These are phyloP conservation scores for Calcarius lapponicus DNA, from an alignment of 2,797 vertebrate species.

Conservation along the genomic window DNA sequence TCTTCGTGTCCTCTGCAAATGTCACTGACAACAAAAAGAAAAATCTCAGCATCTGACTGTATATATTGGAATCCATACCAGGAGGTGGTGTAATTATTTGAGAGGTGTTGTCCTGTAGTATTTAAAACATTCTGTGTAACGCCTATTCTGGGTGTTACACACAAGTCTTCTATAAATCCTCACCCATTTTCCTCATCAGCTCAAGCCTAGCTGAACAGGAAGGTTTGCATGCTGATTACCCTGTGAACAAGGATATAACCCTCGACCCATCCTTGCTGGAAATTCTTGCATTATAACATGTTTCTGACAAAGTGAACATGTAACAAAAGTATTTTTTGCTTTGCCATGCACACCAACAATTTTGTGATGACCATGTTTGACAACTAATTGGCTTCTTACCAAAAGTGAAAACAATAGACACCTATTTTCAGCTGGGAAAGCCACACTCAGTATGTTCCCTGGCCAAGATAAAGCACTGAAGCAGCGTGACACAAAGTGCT, in stretches of 20 bases:
- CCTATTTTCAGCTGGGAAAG: conserved; percentile 56
- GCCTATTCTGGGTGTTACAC: background rate
- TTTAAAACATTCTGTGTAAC: background rate
- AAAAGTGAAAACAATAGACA: conserved; percentile 26
- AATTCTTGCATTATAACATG: background rate
- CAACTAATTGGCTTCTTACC: conserved; percentile 22
- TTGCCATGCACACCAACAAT: background rate
- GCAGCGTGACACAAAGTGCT: background rate
- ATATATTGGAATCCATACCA: background rate
- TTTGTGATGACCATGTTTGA: background rate
- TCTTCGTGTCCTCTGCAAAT: background rate
- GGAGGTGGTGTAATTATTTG: background rate
- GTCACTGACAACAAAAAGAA: background rate
- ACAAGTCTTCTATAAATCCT: background rate
- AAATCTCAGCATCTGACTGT: background rate
- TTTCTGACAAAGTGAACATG: background rate
- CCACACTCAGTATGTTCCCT: conserved; percentile 8
- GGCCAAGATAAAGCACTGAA: conserved; percentile 11
- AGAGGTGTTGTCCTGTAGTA: background rate
- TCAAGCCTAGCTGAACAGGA: background rate
- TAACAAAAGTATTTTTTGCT: background rate
- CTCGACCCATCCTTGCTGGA: background rate
- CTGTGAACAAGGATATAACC: background rate
- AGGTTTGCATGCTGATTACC: background rate
- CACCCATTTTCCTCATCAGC: background rate